phyloP scores from a whole-genome alignment of 2,888 invertebrate genomes.

The Poecilus cupreus region DNA sequence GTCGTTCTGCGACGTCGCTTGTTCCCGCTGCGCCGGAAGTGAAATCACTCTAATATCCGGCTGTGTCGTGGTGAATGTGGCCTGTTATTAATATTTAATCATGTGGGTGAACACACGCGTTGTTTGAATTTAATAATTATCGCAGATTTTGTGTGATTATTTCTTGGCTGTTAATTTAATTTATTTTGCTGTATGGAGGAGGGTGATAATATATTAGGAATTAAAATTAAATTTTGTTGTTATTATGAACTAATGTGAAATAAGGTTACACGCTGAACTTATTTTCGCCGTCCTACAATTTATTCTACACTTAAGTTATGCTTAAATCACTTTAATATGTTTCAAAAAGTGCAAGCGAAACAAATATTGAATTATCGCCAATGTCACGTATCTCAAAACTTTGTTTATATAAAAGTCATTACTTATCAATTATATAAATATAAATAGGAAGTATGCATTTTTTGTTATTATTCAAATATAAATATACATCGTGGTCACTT shows the following conservation, averaged over 20 bases:
- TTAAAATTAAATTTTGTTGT: too few relatives aligned
- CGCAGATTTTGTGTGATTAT: slow-evolving; percentile 30
- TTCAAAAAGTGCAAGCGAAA: too few relatives aligned
- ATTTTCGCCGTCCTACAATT: too few relatives aligned
- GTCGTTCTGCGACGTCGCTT: not conserved
- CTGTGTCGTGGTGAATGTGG: not conserved
- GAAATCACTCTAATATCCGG: slow-evolving; percentile 35
- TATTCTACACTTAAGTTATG: too few relatives aligned
- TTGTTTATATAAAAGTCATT: too few relatives aligned
- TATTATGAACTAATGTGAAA: too few relatives aligned
- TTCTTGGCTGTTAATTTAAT: slow-evolving; percentile 16
- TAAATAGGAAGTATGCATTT: not conserved
- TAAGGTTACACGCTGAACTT: too few relatives aligned
- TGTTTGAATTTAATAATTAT: slow-evolving; percentile 27
- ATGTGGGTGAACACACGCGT: not conserved
- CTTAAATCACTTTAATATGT: too few relatives aligned
- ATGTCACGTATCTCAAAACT: too few relatives aligned
- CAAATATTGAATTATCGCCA: too few relatives aligned
- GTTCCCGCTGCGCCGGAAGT: slow-evolving; percentile 5
- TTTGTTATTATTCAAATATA: too few relatives aligned
- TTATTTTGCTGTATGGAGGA: not conserved
- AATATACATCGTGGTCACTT: too few relatives aligned
- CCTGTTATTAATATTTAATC: slow-evolving; percentile 27
- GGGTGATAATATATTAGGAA: not conserved
- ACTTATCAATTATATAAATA: not conserved